These are phyloP conservation scores for Colius striatus DNA, from an alignment of 2,113 vertebrate species.

Conservation along the genomic window DNA sequence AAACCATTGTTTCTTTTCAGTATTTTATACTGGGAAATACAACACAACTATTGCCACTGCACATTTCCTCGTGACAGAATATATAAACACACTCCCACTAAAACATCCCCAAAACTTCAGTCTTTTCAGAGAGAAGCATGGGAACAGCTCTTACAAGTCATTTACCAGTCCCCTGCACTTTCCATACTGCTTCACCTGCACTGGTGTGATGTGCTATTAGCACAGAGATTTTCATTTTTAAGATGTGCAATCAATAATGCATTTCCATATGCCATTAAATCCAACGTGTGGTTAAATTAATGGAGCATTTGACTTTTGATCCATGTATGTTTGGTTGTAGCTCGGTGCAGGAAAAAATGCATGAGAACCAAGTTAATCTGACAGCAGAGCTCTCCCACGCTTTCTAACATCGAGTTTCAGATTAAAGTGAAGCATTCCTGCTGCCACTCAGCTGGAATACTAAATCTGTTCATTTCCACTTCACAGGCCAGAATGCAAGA, in stretches of 20 bases:
- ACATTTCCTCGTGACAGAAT: neutral
- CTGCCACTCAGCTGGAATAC: slow-evolving; percentile 55
- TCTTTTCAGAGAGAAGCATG: slow-evolving; percentile 4
- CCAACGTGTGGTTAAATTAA: slow-evolving; percentile 60
- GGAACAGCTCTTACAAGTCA: neutral
- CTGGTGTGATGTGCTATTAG: slow-evolving; percentile 34
- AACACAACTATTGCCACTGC: neutral
- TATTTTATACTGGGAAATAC: slow-evolving; percentile 2
- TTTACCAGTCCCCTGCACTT: slow-evolving; percentile 25
- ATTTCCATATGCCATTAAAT: slow-evolving; percentile 60
- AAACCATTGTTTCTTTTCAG: slow-evolving; percentile 3
- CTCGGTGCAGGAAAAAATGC: slow-evolving; percentile 60
- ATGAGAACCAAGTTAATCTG: slow-evolving; percentile 33
- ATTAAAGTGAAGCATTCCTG: slow-evolving; percentile 43
- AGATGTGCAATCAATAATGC: slow-evolving; percentile 66
- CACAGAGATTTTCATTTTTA: slow-evolving; percentile 57
- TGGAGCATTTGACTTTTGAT: slow-evolving; percentile 63
- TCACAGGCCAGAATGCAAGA: slow-evolving; percentile 38
- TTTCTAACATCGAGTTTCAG: slow-evolving; percentile 19
- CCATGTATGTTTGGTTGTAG: slow-evolving; percentile 55
- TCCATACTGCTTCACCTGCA: slow-evolving; percentile 11
- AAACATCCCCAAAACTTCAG: neutral
- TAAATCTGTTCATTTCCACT: slow-evolving; percentile 51
- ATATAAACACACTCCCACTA: slow-evolving; percentile 21
- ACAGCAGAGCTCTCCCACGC: slow-evolving; percentile 56